Evolutionary conservation across 2,113 vertebrate genomes (phyloP).

Genomic region (Ibidorhyncha struthersii): DNA sequence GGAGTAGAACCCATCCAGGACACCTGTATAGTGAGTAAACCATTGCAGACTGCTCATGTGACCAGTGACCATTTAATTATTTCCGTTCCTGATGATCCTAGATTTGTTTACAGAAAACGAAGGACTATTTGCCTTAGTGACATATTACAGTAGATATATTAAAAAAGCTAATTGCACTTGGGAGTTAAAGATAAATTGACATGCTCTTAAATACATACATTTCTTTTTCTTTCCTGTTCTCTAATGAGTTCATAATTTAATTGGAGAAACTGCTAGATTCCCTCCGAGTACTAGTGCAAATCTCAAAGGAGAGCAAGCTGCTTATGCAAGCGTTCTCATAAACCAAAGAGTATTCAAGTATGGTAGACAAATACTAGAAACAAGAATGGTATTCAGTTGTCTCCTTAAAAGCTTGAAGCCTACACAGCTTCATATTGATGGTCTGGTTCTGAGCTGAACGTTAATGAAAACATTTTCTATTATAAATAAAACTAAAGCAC

Average conservation of each 20-base stretch:
- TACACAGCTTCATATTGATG: background rate
- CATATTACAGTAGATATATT: background rate
- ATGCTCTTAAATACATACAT: slow-evolving; percentile 35
- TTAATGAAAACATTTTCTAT: slow-evolving; percentile 5
- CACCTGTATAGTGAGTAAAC: background rate
- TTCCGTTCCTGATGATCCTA: background rate
- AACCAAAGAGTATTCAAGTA: slow-evolving; percentile 52
- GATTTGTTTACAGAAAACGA: slow-evolving; percentile 41
- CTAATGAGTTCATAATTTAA: slow-evolving; percentile 69
- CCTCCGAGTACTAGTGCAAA: slow-evolving; percentile 25
- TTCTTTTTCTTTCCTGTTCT: slow-evolving; percentile 23
- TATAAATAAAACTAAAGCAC: background rate
- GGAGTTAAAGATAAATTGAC: slow-evolving; percentile 61
- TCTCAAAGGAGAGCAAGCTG: slow-evolving; percentile 55
- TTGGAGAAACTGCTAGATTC: slow-evolving; percentile 52
- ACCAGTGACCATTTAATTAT: background rate
- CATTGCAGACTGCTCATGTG: background rate
- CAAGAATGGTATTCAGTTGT: background rate
- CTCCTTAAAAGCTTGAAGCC: background rate
- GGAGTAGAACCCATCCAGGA: background rate
- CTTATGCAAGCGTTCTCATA: slow-evolving; percentile 41
- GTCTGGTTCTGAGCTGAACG: background rate
- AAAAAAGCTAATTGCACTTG: slow-evolving; percentile 8
- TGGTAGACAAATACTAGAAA: background rate
- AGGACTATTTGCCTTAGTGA: slow-evolving; percentile 39